Evolutionary conservation across 2,797 vertebrate genomes (phyloP), one percentile per base, ranked within the genome.

Genomic region (Pseudochaenichthys georgianus): DNA sequence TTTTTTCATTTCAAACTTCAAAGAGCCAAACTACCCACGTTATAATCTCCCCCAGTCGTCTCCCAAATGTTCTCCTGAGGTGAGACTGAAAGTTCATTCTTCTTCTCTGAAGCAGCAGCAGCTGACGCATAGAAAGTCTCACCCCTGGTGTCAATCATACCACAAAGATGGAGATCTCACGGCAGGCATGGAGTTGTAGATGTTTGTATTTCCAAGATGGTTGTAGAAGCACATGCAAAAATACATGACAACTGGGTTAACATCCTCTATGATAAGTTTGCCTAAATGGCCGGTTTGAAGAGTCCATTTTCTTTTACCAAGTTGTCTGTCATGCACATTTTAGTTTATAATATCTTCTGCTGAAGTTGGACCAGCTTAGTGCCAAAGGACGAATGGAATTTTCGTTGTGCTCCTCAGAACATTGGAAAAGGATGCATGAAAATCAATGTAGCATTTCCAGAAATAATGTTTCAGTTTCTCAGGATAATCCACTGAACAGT

Each of bases 221-320:
- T 17, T 53, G 41, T 23, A 17, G 2, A 28, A 0, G 38, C 48
- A 21, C 8, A 21, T 47, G 15, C 54, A 41, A n/a, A n/a, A n/a
- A n/a, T n/a, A 47, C 34, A 46, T 55, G 45, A 46, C 12, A 64
- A 67, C 57, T 10, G 38, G 28, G 34, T 64, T 31, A 68, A 43
- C 21, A 0, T 5, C 1, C 5, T 17, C 1, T 54, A 42, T 5
- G 19, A 34, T 38, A 1, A 12, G 41, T 19, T 66, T 31, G 4
- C 16, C 19, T 19, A 1, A 21, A 43, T 57, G 19, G 2, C 45
- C 0, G 0, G 31, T 43, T 52, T 43, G 21, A 31, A 42, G 9
- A 45, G 13, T n/a, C 51, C 21, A 3, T 38, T 7, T 52, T 38
- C 12, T 1, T 9, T 10, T 28, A 28, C 23, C 23, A 28, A 28